Conservation (phyloP, 1,140 invertebrate species). For the Philotrypesis tridentata region DNA sequence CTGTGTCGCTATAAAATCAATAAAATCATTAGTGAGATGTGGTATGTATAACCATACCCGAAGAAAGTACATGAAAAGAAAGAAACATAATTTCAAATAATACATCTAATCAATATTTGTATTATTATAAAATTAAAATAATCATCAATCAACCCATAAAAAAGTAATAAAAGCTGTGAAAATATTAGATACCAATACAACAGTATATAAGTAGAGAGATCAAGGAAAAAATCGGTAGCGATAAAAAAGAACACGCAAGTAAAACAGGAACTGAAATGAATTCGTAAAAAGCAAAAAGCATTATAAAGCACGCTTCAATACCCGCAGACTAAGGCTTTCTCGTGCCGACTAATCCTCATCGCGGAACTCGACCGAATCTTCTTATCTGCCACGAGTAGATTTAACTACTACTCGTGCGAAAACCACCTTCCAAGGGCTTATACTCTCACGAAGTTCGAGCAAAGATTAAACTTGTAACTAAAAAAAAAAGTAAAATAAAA, state of each 20-base stretch:
- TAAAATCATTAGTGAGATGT: background rate
- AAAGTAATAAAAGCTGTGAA: background rate
- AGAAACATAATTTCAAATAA: background rate
- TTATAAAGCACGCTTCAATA: constrained; percentile 22
- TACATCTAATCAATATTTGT: background rate
- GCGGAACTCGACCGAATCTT: background rate
- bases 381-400: background rate
- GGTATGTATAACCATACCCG: background rate
- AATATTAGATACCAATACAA: constrained; percentile 1
- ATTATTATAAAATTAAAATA: background rate
- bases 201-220: background rate
- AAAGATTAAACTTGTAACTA: background rate
- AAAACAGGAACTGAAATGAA: background rate
- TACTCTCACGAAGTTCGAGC: background rate
- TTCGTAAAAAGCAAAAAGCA: background rate
- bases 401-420: background rate
- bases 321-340: background rate
- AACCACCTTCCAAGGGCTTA: background rate
- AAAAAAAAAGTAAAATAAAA: too few relatives aligned
- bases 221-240: background rate
- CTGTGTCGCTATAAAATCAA: background rate
- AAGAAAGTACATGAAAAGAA: constrained; percentile 18
- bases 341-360: background rate
- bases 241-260: background rate
- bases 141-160: background rate